Percentiles rank a stretch among this genome's conserved stretches.
Evolutionary conservation across 2,888 invertebrate genomes (phyloP).

Genomic region (Drosophila kuntzei): DNA sequence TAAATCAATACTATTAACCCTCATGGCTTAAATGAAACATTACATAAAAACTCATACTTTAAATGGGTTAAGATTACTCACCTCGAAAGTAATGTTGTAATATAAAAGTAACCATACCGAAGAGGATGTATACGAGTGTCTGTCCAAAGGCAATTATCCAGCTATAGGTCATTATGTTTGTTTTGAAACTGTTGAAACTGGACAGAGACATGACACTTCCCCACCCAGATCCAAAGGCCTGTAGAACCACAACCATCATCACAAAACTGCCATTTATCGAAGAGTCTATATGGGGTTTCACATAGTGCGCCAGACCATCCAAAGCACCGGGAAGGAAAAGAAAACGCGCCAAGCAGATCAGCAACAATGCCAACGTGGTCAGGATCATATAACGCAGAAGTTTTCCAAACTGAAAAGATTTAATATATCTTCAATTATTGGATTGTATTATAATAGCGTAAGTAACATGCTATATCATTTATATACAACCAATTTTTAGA

Average conservation of each 20-base stretch:
- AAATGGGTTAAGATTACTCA: slow-evolving; percentile 28
- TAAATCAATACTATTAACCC: not conserved
- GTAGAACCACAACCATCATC: slow-evolving; percentile 86
- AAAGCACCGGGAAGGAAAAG: slow-evolving; percentile 72
- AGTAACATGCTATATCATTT: too few relatives aligned
- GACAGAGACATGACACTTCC: slow-evolving; percentile 93
- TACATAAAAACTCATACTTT: not conserved
- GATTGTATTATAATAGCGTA: too few relatives aligned
- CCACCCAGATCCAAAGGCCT: slow-evolving; percentile 94
- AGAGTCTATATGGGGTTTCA: slow-evolving; percentile 23
- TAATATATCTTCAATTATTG: too few relatives aligned
- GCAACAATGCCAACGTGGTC: slow-evolving; percentile 55
- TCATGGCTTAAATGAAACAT: slow-evolving; percentile 29
- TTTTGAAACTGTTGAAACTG: slow-evolving; percentile 91
- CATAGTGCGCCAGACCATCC: slow-evolving; percentile 45
- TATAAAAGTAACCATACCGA: slow-evolving; percentile 89
- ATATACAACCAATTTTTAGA: not conserved
- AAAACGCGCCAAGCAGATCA: slow-evolving; percentile 69
- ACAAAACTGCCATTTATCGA: slow-evolving; percentile 16
- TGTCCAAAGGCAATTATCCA: slow-evolving; percentile 77
- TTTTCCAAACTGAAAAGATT: slow-evolving; percentile 73
- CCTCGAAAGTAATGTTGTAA: slow-evolving; percentile 88
- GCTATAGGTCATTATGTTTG: slow-evolving; percentile 87
- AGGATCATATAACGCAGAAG: slow-evolving; percentile 68
- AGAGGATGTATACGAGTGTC: slow-evolving; percentile 83